Percentiles rank a stretch among this genome's conserved stretches.
phyloP scores from a whole-genome alignment of 1,140 invertebrate species.

The Melipona quadrifasciata region DNA sequence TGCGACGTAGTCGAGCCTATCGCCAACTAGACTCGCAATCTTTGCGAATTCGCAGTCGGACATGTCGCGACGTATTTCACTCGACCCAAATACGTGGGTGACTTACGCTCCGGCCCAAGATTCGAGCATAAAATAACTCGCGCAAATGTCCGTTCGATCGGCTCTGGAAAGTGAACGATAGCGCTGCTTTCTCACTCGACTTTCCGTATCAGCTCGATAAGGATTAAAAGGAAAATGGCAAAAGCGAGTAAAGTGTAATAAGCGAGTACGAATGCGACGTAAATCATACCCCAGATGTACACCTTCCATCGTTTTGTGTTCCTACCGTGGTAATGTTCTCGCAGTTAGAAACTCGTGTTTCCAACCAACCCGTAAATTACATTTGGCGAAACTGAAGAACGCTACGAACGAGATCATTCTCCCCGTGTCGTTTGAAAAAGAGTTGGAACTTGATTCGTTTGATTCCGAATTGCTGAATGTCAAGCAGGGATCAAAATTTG shows the following conservation, averaged over 20 bases:
- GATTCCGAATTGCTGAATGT: background rate
- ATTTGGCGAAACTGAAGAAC: background rate
- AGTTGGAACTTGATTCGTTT: background rate
- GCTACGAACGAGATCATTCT: background rate
- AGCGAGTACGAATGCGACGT: background rate
- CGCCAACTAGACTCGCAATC: background rate
- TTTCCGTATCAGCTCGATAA: background rate
- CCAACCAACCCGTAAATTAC: too few species aligned
- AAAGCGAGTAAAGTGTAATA: slow-evolving; percentile 10
- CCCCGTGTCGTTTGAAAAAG: background rate
- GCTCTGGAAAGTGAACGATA: slow-evolving; percentile 29
- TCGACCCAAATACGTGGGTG: slow-evolving; percentile 11
- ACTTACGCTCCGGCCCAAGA: background rate
- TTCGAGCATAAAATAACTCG: background rate
- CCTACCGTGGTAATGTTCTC: background rate
- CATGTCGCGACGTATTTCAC: background rate
- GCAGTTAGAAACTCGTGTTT: background rate
- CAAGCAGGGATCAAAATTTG: background rate
- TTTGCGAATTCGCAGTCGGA: background rate
- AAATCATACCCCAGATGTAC: background rate
- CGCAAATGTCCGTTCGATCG: background rate
- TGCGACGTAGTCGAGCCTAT: background rate
- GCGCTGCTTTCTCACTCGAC: slow-evolving; percentile 7
- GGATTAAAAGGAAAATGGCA: background rate
- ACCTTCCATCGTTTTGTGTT: background rate